Evolutionary conservation across 2,888 invertebrate genomes (phyloP).

Genomic region (Spilarctia lutea): DNA sequence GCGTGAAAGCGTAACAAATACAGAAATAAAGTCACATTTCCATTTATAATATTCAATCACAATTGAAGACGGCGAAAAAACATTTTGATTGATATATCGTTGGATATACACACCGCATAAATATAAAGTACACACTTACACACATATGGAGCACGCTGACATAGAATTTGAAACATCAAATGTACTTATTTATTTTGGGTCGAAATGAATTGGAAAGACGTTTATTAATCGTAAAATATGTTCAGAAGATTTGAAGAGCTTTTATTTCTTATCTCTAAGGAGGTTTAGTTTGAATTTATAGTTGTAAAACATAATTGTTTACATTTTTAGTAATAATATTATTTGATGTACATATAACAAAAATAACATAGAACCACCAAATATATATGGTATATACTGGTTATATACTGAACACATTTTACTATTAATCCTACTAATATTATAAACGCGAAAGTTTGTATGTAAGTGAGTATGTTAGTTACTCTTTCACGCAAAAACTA

Average conservation of each 20-base stretch:
- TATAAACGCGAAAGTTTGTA: too few relatives aligned
- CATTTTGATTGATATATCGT: background rate
- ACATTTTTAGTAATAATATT: background rate
- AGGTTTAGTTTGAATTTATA: background rate
- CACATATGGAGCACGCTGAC: background rate
- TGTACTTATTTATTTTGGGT: background rate
- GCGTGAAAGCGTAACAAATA: background rate
- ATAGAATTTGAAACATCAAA: background rate
- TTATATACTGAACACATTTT: too few relatives aligned
- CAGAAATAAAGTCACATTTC: background rate
- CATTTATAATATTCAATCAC: background rate
- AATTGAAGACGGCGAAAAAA: background rate
- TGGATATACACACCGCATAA: background rate
- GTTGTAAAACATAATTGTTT: background rate
- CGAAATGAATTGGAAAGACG: background rate
- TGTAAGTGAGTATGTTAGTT: too few relatives aligned
- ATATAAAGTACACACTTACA: background rate
- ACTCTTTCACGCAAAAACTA: too few relatives aligned
- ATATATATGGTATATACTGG: too few relatives aligned
- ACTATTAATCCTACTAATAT: too few relatives aligned
- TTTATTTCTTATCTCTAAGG: background rate
- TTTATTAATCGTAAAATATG: background rate
- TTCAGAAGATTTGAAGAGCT: background rate
- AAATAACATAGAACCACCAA: background rate
- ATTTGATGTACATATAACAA: background rate